phyloP scores from a whole-genome alignment of 2,888 invertebrate species.

The Spialia ferax region DNA sequence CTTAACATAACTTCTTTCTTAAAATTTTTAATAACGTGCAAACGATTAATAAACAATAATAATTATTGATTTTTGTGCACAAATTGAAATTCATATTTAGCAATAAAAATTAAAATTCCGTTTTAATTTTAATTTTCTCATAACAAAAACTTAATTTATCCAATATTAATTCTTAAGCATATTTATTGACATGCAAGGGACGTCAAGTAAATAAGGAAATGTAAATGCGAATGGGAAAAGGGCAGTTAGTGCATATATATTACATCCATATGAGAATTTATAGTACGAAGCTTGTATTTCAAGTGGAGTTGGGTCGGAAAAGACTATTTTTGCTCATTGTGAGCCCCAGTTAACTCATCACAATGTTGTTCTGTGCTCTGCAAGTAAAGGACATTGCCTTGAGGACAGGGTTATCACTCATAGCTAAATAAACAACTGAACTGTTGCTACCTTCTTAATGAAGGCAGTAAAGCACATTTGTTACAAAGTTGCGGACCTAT shows the following conservation, averaged over 20 bases:
- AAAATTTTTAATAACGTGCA: too few relatives aligned
- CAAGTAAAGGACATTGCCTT: conserved; percentile 73
- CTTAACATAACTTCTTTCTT: too few relatives aligned
- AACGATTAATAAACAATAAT: too few relatives aligned
- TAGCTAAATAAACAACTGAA: conserved; percentile 33
- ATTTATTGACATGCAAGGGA: conserved; percentile 2
- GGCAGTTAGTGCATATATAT: conserved; percentile 32
- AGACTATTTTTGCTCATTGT: conserved; percentile 74
- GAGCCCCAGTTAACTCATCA: conserved; percentile 75
- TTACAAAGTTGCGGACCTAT: conserved; percentile 34
- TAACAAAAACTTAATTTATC: too few relatives aligned
- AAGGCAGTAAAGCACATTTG: conserved; percentile 25
- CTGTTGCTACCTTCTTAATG: conserved; percentile 30
- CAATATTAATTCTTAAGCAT: not conserved
- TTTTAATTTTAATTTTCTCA: too few relatives aligned
- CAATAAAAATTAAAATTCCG: too few relatives aligned
- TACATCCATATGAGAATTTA: conserved; percentile 44
- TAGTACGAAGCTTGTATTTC: conserved; percentile 58
- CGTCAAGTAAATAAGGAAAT: not conserved
- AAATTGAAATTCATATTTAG: not conserved
- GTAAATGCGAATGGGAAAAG: conserved; percentile 41
- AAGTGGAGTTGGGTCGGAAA: conserved; percentile 63
- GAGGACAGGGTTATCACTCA: conserved; percentile 48
- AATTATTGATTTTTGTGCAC: too few relatives aligned
- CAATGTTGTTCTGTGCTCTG: conserved; percentile 67